Evolutionary conservation across 2,888 invertebrate species (phyloP), one percentile per base, ranked within the genome.

Genomic region (Calliopum simillimum): DNA sequence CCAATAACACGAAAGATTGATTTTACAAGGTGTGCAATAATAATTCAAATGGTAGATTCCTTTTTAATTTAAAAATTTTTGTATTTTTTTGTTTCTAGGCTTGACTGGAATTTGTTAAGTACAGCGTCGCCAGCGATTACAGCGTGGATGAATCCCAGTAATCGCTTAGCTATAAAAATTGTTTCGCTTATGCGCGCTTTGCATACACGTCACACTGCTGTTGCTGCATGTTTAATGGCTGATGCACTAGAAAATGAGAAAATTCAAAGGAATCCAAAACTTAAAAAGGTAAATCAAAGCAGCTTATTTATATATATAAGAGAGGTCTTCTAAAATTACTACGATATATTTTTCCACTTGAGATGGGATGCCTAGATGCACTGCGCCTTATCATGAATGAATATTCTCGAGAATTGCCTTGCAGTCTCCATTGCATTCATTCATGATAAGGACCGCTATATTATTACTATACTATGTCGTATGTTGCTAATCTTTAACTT

Each of bases 71-170:
- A 44, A 23, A 53, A 47, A 23, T 13, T 25, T 21, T 53, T 51
- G 4, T 16, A 8, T 44, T 41, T 41, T 19, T 64, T 25, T n/a
- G 11, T 23, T 73, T 69, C 25, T 19, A 79, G 97, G 78, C 87
- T 97, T 79, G 98, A 98, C 86, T 98, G 98, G 98, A 98, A 98
- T 87, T 87, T 98, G 68, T 86, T 98, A 66, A 97, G 97, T 82
- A 98, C 98, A 2, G 97, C 97, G 6, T 96, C 97, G 0, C 98
- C 98, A 0, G 96, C 97, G 0, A 98, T 98, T 78, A 97, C 97
- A 82, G 97, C 98, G 1, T 98, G 98, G 98, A 93, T 98, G 92
- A 97, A 97, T 88, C 97, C 98, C 0, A 93, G 94, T 84, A 97
- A 97, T 87, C 89, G 96, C 19, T 90, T 98, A 72, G 94, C 96